Conservation (phyloP, 2,113 vertebrate species). For the Coturnix japonica region DNA sequence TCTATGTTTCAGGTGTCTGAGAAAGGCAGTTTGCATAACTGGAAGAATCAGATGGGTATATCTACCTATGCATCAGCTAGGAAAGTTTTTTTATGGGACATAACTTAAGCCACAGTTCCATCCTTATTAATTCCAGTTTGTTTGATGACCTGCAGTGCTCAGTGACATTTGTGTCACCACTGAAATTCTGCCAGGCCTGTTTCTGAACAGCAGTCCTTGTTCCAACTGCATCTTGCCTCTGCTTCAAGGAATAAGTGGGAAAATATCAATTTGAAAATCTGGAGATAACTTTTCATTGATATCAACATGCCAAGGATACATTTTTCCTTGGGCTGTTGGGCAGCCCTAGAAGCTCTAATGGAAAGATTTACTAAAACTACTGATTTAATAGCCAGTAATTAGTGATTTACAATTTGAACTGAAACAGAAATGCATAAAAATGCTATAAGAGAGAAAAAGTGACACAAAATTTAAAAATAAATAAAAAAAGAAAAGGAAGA, state of each 20-base stretch:
- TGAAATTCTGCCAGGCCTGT: neutral
- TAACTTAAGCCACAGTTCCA: neutral
- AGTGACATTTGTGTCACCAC: neutral
- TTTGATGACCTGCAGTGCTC: neutral
- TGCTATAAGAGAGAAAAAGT: neutral
- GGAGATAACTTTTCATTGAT: neutral
- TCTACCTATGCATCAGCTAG: neutral
- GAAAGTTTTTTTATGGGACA: neutral
- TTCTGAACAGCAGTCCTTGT: neutral
- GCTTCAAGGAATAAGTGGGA: neutral
- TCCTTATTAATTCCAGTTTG: neutral
- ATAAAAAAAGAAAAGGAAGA: neutral
- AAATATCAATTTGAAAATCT: neutral
- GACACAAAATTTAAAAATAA: neutral
- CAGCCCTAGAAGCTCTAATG: neutral
- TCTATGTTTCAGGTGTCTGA: neutral
- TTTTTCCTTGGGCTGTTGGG: rapidly evolving
- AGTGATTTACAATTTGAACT: neutral
- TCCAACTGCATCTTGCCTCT: neutral
- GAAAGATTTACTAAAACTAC: neutral
- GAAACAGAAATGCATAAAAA: neutral
- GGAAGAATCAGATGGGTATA: neutral
- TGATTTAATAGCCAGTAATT: neutral
- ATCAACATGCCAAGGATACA: neutral
- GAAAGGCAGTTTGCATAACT: neutral